Evolutionary conservation across 2,888 invertebrate species (phyloP).

Genomic region (Parthenolecanium corni): DNA sequence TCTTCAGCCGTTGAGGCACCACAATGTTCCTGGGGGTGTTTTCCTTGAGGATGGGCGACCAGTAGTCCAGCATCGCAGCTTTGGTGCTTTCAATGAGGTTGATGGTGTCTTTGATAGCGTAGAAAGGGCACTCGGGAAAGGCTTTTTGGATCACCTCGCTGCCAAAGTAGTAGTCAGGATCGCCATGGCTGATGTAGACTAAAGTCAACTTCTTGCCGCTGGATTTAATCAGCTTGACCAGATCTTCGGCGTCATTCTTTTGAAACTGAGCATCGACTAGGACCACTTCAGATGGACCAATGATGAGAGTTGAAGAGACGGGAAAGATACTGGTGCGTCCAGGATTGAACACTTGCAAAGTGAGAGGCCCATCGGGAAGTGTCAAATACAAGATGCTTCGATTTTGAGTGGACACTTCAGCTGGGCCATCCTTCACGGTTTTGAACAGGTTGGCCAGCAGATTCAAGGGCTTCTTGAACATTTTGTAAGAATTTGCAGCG

Average conservation of each 20-base stretch:
- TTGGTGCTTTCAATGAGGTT: neutral
- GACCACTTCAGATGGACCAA: neutral
- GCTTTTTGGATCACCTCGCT: neutral
- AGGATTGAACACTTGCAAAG: neutral
- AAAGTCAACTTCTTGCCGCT: neutral
- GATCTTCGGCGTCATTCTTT: neutral
- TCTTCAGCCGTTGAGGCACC: neutral
- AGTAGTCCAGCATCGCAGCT: neutral
- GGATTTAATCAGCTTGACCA: neutral
- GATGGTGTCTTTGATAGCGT: neutral
- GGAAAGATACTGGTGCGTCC: neutral
- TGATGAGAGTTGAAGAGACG: neutral
- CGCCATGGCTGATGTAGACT: neutral
- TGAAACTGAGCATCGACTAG: neutral
- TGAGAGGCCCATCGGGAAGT: no score
- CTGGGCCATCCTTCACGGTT: no score
- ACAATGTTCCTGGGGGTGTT: neutral
- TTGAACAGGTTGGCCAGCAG: no score
- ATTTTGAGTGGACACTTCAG: no score
- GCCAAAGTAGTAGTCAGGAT: constrained; percentile 3
- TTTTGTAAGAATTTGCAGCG: no score
- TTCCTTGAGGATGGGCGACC: neutral
- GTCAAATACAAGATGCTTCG: no score
- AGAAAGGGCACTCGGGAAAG: neutral
- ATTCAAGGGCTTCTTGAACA: no score